A percentile compares a stretch with the other conserved stretches of the same genome.
phyloP scores from a whole-genome alignment of 1,140 invertebrate genomes.

The Platyura marginata region DNA sequence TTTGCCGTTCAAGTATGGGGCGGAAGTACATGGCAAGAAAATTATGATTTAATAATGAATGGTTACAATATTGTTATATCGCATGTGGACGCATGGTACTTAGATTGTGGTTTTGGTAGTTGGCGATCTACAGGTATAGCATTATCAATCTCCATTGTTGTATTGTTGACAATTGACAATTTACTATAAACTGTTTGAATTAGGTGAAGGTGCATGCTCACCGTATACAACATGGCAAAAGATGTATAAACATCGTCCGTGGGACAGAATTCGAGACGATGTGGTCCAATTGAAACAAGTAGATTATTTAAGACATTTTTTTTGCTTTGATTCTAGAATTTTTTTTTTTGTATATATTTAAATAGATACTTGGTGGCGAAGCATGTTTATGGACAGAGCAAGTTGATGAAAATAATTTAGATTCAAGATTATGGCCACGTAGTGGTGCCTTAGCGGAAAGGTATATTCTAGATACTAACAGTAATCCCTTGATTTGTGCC shows the following conservation, averaged over 20 bases:
- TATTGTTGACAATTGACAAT: too few relatives aligned
- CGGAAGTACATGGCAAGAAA: constrained; percentile 54
- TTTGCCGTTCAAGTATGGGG: constrained; percentile 57
- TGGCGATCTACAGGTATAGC: constrained; percentile 48
- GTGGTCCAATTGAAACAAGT: constrained; percentile 17
- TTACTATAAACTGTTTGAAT: too few relatives aligned
- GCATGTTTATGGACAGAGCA: constrained; percentile 53
- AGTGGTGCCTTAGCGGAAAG: constrained; percentile 44
- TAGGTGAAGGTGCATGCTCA: constrained; percentile 50
- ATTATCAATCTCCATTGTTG: too few relatives aligned
- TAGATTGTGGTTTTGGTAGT: constrained; percentile 65
- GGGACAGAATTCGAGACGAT: constrained; percentile 29
- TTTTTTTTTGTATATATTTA: too few relatives aligned
- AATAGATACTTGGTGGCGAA: constrained; percentile 38
- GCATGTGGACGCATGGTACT: constrained; percentile 69
- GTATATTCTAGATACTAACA: constrained; percentile 5
- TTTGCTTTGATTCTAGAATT: not conserved
- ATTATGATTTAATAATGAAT: constrained; percentile 46
- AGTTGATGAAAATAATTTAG: constrained; percentile 34
- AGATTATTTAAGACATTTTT: not conserved
- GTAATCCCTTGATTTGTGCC: too few relatives aligned
- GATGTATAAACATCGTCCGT: constrained; percentile 62
- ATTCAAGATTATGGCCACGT: constrained; percentile 49
- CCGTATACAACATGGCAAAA: constrained; percentile 69
- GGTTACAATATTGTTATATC: constrained; percentile 62